Base-by-base conservation (phyloP, 2,797 vertebrate species). In the Spheniscus humboldti region DNA sequence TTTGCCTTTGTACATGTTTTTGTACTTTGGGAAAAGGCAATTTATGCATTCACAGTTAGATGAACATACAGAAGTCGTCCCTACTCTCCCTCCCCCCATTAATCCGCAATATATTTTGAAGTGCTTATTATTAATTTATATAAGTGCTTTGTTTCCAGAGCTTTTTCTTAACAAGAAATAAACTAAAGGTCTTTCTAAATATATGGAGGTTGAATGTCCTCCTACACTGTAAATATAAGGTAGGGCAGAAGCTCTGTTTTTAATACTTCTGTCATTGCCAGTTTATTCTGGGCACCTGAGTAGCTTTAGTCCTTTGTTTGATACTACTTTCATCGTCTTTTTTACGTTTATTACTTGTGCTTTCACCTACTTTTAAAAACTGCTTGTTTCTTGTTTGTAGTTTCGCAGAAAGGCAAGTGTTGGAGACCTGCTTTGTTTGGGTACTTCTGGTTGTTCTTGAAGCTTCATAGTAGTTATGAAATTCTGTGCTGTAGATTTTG, bases 111-210 rank as follows among this genome's bases (percentile, higher is more conserved):
- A 6, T 19, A 62, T 66, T 87, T 80, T 5, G 1, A 86, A 94
- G 72, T 47, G 45, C 52, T 94, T 89, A 74, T 94, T 91, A 87
- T 23, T 92, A 92, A 92, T 93, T 95, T 63, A 71, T 79, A 0
- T 3, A 59, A 94, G 48, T 68, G 67, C 87, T 95, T 94, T 73
- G 56, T 90, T 90, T 78, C 55, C 62, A 81, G 56, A 69, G 73
- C 52, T 64, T 64, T 80, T 85, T 52, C 71, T 53, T 72, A 64
- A 25, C 14, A 33, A 67, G 62, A 72, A 89, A n/a, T 63, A 74
- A 82, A 47, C 39, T 53, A 43, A 76, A 79, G 27, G 28, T 56
- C 60, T 90, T 92, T 59, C 33, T 56, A 25, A 25, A 47, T 35
- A 27, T n/a, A 3, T 30, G 10, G 72, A 60, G 37, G 15, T 48